phyloP scores from a whole-genome alignment of 2,797 vertebrate genomes.

The Myoxocephalus aenaeus region DNA sequence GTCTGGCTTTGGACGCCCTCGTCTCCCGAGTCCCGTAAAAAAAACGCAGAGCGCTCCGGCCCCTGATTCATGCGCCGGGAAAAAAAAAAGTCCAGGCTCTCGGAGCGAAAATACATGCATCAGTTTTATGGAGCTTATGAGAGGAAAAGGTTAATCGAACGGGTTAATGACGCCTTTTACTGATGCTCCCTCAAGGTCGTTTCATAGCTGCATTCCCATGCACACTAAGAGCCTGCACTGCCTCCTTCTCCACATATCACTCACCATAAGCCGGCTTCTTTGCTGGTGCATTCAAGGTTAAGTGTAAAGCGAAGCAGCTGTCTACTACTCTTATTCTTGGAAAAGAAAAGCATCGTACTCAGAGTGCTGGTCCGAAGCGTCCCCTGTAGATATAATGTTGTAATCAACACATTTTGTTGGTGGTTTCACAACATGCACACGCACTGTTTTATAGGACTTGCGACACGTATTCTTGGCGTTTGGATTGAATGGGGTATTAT shows the following conservation, averaged over 20 bases:
- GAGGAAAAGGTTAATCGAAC: constrained; percentile 77
- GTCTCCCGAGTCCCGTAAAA: constrained; percentile 42
- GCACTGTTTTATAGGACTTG: constrained; percentile 47
- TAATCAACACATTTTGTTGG: constrained; percentile 29
- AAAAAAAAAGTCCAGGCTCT: background rate
- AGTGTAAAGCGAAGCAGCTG: constrained; percentile 34
- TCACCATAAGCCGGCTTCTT: constrained; percentile 29
- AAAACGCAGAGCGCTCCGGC: constrained; percentile 26
- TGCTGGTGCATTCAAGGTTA: constrained; percentile 62
- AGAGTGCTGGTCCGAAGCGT: constrained; percentile 8
- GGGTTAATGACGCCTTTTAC: constrained; percentile 81
- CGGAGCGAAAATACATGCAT: constrained; percentile 45
- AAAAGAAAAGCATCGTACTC: constrained; percentile 14
- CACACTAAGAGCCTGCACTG: background rate
- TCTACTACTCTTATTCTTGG: constrained; percentile 17
- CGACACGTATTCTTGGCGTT: constrained; percentile 53
- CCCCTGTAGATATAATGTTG: constrained; percentile 8
- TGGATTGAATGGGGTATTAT: constrained; percentile 58
- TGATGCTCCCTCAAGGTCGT: constrained; percentile 73
- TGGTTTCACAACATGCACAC: constrained; percentile 57
- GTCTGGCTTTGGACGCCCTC: background rate
- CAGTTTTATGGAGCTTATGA: constrained; percentile 69
- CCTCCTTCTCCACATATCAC: constrained; percentile 23
- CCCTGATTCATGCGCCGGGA: constrained; percentile 47
- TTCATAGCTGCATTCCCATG: constrained; percentile 46